Evolutionary conservation across 2,888 invertebrate genomes (phyloP).

Genomic region (Drosophila villosipedis): DNA sequence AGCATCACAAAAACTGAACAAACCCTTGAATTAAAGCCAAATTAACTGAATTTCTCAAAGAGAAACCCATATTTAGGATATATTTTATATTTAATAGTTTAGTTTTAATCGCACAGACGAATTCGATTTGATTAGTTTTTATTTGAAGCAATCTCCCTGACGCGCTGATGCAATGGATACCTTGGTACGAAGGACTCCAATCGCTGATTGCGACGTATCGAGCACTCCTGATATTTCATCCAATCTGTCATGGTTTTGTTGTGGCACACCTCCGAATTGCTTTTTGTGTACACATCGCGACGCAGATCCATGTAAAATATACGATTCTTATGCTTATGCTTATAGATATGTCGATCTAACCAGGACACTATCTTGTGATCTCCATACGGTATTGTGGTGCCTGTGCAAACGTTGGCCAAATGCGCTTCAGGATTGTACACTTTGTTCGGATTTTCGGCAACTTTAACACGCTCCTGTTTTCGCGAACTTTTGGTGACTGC

Average conservation of each 20-base stretch:
- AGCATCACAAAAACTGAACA: conserved; percentile 6
- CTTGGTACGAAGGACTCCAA: conserved; percentile 47
- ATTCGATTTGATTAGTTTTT: not conserved
- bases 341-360: conserved; percentile 29
- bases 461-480: not conserved
- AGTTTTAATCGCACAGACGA: not conserved
- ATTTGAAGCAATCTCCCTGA: not conserved
- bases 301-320: conserved; percentile 36
- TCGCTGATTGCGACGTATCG: conserved; percentile 50
- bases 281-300: conserved; percentile 17
- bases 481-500: not conserved
- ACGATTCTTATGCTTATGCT: not conserved
- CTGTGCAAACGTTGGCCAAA: conserved; percentile 25
- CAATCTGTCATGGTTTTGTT: not conserved
- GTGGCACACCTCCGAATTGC: conserved; percentile 49
- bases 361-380: conserved; percentile 28
- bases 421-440: conserved; percentile 27
- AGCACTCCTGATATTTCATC: conserved; percentile 42
- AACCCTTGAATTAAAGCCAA: not conserved
- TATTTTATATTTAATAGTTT: not conserved
- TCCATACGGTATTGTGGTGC: conserved; percentile 35
- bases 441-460: conserved; percentile 9
- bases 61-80: not conserved
- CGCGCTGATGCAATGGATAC: conserved; percentile 37
- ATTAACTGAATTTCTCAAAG: not conserved